phyloP scores from a whole-genome alignment of 1,140 invertebrate species.

The Lordiphosa stackelbergi region DNA sequence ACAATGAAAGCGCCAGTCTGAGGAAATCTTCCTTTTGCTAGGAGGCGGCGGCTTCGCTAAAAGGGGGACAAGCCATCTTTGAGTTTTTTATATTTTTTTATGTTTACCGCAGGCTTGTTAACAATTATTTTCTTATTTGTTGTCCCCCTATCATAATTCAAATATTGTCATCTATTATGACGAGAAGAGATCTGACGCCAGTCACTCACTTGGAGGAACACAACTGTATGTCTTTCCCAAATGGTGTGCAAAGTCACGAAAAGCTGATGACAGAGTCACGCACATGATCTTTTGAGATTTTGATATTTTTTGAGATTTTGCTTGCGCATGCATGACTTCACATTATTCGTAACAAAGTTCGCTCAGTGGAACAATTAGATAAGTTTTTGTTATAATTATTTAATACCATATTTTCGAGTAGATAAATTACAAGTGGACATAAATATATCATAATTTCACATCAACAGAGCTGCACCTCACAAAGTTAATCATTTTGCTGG shows the following conservation, averaged over 20 bases:
- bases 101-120: constrained; percentile 25
- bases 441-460: too few species aligned
- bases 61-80: background rate
- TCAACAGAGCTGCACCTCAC: too few species aligned
- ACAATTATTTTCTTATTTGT: background rate
- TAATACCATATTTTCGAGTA: too few species aligned
- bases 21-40: constrained; percentile 9
- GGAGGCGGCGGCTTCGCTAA: too few species aligned
- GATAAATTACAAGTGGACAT: too few species aligned
- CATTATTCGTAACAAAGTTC: too few species aligned
- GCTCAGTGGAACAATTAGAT: too few species aligned
- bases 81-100: constrained; percentile 16
- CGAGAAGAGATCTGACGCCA: constrained; percentile 52
- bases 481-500: too few species aligned
- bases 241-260: constrained; percentile 10
- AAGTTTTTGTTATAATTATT: too few species aligned
- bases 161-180: constrained; percentile 64
- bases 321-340: background rate
- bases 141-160: constrained; percentile 63
- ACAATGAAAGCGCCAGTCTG: constrained; percentile 23
- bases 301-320: background rate
- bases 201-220: constrained; percentile 36
- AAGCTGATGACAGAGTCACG: constrained; percentile 23
- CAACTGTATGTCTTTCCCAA: constrained; percentile 13
- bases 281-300: constrained; percentile 37